Conservation (phyloP, 2,113 vertebrate genomes). For the Tyto alba region DNA sequence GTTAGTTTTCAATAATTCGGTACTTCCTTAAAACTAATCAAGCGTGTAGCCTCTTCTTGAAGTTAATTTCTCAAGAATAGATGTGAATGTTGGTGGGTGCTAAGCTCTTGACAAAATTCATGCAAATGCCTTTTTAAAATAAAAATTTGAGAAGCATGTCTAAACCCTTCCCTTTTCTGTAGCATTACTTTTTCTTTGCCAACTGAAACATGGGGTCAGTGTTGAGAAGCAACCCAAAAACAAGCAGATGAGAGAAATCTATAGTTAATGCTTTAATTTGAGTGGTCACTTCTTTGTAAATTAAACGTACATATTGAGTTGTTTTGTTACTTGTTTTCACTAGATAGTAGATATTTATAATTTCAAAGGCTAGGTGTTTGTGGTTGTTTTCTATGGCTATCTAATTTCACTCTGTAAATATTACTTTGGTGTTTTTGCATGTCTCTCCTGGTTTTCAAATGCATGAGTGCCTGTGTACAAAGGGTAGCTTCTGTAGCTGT, state of each 20-base stretch:
- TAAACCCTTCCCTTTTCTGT: background rate
- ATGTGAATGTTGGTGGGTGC: background rate
- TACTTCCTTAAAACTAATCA: conserved; percentile 68
- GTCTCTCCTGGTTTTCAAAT: background rate
- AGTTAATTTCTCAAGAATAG: conserved; percentile 26
- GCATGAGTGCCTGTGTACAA: background rate
- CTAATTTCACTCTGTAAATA: background rate
- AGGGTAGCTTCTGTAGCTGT: background rate
- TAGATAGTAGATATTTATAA: background rate
- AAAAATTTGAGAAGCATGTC: conserved; percentile 4
- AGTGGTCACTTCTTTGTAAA: background rate
- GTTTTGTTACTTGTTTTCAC: background rate
- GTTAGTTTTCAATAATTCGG: conserved; percentile 28
- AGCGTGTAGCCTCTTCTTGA: conserved; percentile 41
- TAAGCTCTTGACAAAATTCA: conserved; percentile 24
- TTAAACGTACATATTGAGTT: background rate
- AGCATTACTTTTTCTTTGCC: background rate
- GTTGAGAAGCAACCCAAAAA: background rate
- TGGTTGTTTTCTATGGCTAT: background rate
- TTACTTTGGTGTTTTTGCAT: background rate
- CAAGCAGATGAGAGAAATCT: background rate
- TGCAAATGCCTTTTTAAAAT: conserved; percentile 65
- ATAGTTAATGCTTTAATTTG: background rate
- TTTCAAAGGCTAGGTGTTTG: background rate
- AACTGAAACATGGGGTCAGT: background rate